Base-by-base conservation (phyloP, 2,797 vertebrate genomes). In the Amblyopsis hoosieri region DNA sequence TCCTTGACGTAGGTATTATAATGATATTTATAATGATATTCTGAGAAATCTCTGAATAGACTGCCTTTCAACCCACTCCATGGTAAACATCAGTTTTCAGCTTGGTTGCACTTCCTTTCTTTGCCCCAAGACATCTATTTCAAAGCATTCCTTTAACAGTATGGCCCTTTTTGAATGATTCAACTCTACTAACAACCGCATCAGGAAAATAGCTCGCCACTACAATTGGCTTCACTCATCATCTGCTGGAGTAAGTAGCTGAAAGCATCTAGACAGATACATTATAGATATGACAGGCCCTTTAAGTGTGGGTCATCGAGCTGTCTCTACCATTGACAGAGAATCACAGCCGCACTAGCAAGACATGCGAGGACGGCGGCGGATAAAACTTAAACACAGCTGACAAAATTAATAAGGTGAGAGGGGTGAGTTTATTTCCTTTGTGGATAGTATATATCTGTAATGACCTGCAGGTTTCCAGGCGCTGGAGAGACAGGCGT, bases 341-440 rank as follows among this genome's bases (percentile, higher is more conserved):
- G 74, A 73, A 57, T 74, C 54, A 64, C 73, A 73, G 62, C 79
- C 69, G 71, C 62, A 49, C 74, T 15, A 4, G 71, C 72, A 66
- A 69, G 71, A 62, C 69, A 66, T 64, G 57, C 7, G 2, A 60
- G 53, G 45, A 67, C 50, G 52, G 59, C 55, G 47, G 69, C 75
- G 71, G 74, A 86, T 83, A 78, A 69, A 87, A 90, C 23, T 89
- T 88, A 89, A 90, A 80, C 79, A 81, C 81, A 82, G 78, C 78
- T 88, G 86, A 89, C 86, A 81, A 85, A 83, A 85, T 87, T 85
- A 88, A 88, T 82, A 85, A 87, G 76, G 81, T 79, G 83, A 83
- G 77, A 80, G 61, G 71, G 80, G 80, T 48, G 55, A 78, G 76
- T 80, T 75, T 80, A 85, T 87, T 84, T 86, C 81, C 78, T 81